Conservation (phyloP, 2,888 invertebrate species). For the Lucinisca nassula region DNA sequence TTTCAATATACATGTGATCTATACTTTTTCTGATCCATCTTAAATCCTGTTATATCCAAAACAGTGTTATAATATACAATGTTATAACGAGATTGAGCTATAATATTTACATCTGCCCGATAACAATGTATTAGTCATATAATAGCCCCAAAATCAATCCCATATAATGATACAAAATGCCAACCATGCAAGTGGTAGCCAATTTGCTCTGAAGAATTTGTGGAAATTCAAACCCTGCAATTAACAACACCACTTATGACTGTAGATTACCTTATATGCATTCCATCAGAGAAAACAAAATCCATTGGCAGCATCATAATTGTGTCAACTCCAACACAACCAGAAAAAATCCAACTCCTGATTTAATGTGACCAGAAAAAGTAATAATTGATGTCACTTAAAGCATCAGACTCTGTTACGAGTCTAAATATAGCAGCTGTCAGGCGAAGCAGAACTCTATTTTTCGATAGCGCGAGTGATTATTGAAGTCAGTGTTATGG, state of each 20-base stretch:
- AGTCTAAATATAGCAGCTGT: constrained; percentile 5
- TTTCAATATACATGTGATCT: too few species aligned
- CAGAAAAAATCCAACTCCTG: background rate
- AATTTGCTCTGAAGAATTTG: background rate
- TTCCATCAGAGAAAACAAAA: background rate
- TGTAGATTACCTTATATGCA: background rate
- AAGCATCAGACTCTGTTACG: background rate
- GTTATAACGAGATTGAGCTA: too few species aligned
- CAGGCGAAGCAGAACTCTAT: constrained; percentile 4
- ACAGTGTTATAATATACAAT: too few species aligned
- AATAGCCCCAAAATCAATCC: too few species aligned
- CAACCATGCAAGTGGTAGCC: too few species aligned
- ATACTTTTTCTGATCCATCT: too few species aligned
- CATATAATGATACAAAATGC: too few species aligned
- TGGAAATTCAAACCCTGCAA: background rate
- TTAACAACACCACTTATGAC: background rate
- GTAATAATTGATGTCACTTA: constrained; percentile 13
- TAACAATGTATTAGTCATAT: too few species aligned
- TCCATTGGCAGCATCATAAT: background rate
- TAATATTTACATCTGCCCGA: too few species aligned
- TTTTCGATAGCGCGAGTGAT: constrained; percentile 9
- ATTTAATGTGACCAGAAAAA: background rate
- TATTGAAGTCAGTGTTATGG: constrained; percentile 5
- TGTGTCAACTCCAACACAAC: background rate
- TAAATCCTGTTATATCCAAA: too few species aligned